phyloP scores from a whole-genome alignment of 1,140 invertebrate genomes.

The Drosophila serrata region DNA sequence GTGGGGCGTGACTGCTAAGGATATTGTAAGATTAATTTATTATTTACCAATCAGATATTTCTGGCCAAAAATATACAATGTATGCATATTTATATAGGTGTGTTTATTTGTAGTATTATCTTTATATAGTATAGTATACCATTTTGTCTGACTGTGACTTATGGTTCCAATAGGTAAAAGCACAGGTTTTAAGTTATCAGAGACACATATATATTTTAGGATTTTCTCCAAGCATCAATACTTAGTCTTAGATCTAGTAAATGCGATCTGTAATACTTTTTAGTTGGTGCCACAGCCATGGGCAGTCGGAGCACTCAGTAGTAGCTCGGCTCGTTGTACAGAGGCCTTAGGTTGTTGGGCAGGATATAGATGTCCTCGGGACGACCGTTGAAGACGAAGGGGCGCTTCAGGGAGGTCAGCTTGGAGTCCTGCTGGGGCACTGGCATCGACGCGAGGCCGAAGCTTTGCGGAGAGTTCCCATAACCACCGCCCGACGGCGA shows the following conservation, averaged over 20 bases:
- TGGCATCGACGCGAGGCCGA: conserved; percentile 85
- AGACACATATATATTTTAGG: neutral
- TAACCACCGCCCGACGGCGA: conserved; percentile 33
- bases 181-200: neutral
- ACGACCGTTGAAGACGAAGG: conserved; percentile 92
- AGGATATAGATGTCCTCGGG: conserved; percentile 91
- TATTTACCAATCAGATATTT: conserved; percentile 34
- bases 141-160: neutral
- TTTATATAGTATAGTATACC: neutral
- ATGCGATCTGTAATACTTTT: conserved; percentile 68
- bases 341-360: conserved; percentile 89
- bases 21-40: conserved; percentile 36
- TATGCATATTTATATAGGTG: conserved; percentile 10
- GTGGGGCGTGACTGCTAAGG: conserved; percentile 2
- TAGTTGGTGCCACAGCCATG: conserved; percentile 21
- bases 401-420: conserved; percentile 89
- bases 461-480: conserved; percentile 50
- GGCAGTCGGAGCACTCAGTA: conserved; percentile 39
- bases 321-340: conserved; percentile 81
- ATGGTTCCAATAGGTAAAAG: neutral
- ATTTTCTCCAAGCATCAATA: conserved; percentile 8
- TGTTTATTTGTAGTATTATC: neutral
- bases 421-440: conserved; percentile 86
- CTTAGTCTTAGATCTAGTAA: conserved; percentile 32
- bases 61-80: conserved; percentile 44